Conservation (phyloP, 2,113 vertebrate genomes). For the Grammomys dolichurus region DNA sequence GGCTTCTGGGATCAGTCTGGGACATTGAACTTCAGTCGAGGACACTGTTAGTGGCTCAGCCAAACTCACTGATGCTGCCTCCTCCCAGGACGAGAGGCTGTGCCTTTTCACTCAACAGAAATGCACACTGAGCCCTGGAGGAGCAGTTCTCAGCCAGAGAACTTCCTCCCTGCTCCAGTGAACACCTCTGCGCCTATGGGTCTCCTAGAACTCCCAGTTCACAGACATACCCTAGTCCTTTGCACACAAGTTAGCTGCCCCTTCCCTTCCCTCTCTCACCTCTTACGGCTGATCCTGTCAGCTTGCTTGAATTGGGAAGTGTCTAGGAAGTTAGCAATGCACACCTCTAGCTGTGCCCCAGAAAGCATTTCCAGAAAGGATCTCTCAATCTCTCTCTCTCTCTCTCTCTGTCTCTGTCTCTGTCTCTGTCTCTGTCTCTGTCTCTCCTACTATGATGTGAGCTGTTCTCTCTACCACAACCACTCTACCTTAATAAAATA, state of each 20-base stretch:
- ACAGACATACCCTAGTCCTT: not conserved
- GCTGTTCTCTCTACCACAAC: not conserved
- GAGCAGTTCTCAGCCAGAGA: not conserved
- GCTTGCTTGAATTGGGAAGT: not conserved
- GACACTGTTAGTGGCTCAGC: fast-evolving
- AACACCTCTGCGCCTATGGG: fast-evolving
- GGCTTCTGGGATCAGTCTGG: fast-evolving
- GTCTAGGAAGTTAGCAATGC: not conserved
- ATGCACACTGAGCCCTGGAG: no score
- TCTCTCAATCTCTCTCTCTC: not conserved
- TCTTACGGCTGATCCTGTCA: not conserved
- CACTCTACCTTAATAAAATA: not conserved
- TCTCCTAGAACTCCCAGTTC: not conserved
- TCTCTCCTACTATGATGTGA: not conserved
- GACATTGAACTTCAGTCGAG: not conserved
- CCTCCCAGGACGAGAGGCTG: not conserved
- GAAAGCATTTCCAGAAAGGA: not conserved
- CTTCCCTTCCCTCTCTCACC: not conserved
- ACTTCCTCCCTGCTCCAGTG: not conserved
- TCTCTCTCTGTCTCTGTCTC: not conserved
- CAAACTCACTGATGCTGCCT: fast-evolving
- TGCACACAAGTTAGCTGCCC: fast-evolving
- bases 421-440: no score
- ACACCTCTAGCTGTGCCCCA: not conserved
- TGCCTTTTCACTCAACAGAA: not conserved